These are phyloP conservation scores for Notiomystis cincta DNA, from an alignment of 2,113 vertebrate species.

Conservation along the genomic window DNA sequence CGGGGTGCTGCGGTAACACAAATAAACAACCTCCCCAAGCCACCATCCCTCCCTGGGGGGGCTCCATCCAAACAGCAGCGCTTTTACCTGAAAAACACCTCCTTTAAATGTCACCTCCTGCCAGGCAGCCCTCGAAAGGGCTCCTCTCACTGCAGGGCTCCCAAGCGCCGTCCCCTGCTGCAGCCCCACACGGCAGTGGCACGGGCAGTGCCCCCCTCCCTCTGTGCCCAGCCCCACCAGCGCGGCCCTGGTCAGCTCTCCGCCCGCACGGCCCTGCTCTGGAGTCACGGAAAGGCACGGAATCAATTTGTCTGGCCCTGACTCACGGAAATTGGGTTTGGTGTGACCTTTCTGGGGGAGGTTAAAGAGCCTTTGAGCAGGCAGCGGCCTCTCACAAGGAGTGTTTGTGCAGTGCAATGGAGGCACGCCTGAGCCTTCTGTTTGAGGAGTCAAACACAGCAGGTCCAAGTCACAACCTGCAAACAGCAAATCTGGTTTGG, in stretches of 20 bases:
- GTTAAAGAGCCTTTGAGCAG: neutral
- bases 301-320: neutral
- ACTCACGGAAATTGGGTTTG: neutral
- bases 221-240: neutral
- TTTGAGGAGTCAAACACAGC: neutral
- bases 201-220: neutral
- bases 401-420: neutral
- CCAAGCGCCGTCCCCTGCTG: neutral
- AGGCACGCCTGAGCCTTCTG: neutral
- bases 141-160: neutral
- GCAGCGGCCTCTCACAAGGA: neutral
- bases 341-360: neutral
- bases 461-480: neutral
- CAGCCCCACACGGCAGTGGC: neutral
- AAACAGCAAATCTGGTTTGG: neutral
- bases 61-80: neutral
- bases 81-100: neutral
- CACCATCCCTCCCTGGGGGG: neutral
- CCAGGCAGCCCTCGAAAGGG: neutral
- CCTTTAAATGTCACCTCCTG: neutral
- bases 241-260: neutral
- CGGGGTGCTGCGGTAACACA: neutral
- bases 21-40: neutral
- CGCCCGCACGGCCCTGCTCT: neutral
- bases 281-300: neutral